Evolutionary conservation across 1,140 invertebrate species (phyloP).

Genomic region (Dinoponera quadriceps): DNA sequence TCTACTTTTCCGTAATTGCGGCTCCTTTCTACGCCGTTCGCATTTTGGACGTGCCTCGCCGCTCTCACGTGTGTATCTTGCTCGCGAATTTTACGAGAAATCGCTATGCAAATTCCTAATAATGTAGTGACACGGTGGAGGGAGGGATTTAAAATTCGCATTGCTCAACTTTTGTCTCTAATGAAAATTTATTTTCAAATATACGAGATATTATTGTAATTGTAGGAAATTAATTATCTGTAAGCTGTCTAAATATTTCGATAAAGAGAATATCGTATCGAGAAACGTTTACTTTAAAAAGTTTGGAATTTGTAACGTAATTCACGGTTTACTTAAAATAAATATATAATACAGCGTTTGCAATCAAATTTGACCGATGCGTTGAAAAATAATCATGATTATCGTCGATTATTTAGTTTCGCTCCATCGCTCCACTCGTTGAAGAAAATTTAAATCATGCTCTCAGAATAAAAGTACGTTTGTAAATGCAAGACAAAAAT

Average conservation of each 20-base stretch:
- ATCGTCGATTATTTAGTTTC: no score
- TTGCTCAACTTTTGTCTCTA: background rate
- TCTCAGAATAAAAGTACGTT: background rate
- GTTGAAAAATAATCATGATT: background rate
- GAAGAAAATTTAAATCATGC: background rate
- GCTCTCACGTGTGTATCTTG: background rate
- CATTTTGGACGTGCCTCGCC: background rate
- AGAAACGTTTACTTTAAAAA: no score
- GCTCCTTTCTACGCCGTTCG: background rate
- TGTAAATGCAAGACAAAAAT: background rate
- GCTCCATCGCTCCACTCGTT: no score
- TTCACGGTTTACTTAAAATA: no score
- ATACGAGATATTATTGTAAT: no score
- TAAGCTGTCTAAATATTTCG: no score
- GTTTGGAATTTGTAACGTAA: no score
- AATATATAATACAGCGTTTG: no score
- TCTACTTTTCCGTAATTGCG: conserved; percentile 33
- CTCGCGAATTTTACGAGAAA: conserved; percentile 4
- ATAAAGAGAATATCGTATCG: no score
- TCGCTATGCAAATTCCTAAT: background rate
- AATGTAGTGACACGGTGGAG: background rate
- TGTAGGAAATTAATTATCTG: no score
- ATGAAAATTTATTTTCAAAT: background rate
- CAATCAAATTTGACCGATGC: no score
- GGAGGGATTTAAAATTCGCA: background rate